Evolutionary conservation across 2,888 invertebrate genomes (phyloP), one percentile per base, ranked within the genome.

Genomic region (Bombylius major): DNA sequence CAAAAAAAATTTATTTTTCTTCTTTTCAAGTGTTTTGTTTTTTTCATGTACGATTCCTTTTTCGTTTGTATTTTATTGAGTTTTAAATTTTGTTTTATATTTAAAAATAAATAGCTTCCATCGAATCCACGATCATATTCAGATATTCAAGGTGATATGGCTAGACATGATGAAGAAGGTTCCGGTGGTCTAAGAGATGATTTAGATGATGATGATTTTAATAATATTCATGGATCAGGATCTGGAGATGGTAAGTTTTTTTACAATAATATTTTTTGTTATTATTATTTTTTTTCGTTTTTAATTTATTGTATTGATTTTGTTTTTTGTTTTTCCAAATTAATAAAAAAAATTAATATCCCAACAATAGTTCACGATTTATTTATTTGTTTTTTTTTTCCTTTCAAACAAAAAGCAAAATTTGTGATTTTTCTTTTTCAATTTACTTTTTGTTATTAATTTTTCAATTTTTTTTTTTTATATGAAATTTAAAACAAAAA

Each of bases 121-220:
- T 64, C 69, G 4, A 63, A 64, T 23, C 62, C 64, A 48, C 65
- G 67, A 56, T 63, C 67, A 51, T 67, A 68, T 54, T 73, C 72
- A 32, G 73, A 73, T 56, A 70, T 73, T 59, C 74, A 73, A 63
- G 69, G 70, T 59, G 73, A 73, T 60, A 73, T 73, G 74, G 74
- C 72, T 47, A 68, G 67, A 44, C 68, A 67, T 54, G 68, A 69
- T 54, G 68, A 67, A 51, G 73, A 73, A 59, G 73, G 72, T 33
- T 73, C 73, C 44, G 70, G 68, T 36, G 65, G 65, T 60, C 42
- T 52, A 23, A 44, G 47, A n/a, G 65, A 68, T 57, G 67, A 67
- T 58, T 69, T 69, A 50, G 71, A 72, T 52, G 73, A 73, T 59
- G 72, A 73, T 60, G 71, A 72, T 58, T 67, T 68, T 45, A 63